Conservation (phyloP, 1,140 invertebrate species). For the Drosophila burlai region DNA sequence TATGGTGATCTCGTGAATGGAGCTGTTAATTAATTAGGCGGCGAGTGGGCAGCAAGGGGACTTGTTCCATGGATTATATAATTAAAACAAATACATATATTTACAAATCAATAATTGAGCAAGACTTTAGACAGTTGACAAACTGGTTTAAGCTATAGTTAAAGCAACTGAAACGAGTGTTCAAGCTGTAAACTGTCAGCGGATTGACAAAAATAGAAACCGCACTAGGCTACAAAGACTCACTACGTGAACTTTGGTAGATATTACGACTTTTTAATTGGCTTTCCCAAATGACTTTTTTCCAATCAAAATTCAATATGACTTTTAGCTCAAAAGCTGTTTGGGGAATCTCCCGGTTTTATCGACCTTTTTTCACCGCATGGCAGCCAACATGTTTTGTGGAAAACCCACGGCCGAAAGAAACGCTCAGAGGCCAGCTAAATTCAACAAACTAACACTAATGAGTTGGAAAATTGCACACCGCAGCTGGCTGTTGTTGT, state of each 20-base stretch:
- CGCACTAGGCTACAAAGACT: conserved; percentile 4
- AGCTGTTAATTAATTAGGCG: conserved; percentile 28
- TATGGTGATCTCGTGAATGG: conserved; percentile 9
- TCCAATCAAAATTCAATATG: conserved; percentile 10
- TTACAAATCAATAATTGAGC: conserved; percentile 47
- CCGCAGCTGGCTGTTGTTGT: conserved; percentile 28
- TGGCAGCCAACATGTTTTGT: conserved; percentile 40
- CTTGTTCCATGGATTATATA: conserved; percentile 28
- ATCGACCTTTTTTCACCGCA: conserved; percentile 23
- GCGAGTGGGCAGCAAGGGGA: conserved; percentile 30
- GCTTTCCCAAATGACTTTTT: conserved; percentile 12
- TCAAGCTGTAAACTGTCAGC: conserved; percentile 30
- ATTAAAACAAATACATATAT: conserved; percentile 50
- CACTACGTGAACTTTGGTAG: background rate
- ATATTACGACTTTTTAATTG: background rate
- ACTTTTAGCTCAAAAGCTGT: background rate
- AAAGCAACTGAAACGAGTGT: conserved; percentile 21
- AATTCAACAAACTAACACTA: conserved; percentile 52
- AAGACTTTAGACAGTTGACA: conserved; percentile 45
- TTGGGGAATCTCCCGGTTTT: conserved; percentile 25
- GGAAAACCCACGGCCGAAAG: conserved; percentile 30
- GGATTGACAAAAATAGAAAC: conserved; percentile 22
- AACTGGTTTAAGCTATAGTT: conserved; percentile 44
- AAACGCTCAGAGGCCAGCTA: conserved; percentile 23
- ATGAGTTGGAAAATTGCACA: conserved; percentile 77